A percentile compares a stretch with the other conserved stretches of the same genome.
Evolutionary conservation across 2,113 vertebrate genomes (phyloP).

Genomic region (Cavia porcellus): DNA sequence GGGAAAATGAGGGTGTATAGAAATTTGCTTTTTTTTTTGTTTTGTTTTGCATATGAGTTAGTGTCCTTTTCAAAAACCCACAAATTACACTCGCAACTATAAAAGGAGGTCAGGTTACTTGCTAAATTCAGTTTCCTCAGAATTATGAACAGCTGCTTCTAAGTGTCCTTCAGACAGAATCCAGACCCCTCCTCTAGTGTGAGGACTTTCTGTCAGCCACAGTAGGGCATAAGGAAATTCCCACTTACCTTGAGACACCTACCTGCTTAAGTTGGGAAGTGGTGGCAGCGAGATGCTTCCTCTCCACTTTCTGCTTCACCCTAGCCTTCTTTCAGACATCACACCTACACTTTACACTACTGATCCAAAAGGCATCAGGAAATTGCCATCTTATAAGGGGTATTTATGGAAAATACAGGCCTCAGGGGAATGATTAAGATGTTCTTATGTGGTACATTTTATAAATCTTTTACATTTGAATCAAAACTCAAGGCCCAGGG

Average conservation of each 20-base stretch:
- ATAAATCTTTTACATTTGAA: constrained; percentile 66
- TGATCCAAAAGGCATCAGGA: constrained; percentile 49
- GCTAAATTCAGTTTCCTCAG: not conserved
- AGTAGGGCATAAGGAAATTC: not conserved
- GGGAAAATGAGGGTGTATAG: not conserved
- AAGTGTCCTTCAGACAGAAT: not conserved
- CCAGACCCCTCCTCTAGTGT: not conserved
- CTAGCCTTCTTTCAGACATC: not conserved
- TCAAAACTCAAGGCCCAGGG: constrained; percentile 55
- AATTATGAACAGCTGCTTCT: not conserved
- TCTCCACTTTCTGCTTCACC: not conserved
- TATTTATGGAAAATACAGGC: constrained; percentile 66
- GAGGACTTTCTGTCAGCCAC: not conserved
- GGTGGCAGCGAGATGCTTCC: not conserved
- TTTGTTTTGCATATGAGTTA: not conserved
- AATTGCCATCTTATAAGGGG: constrained; percentile 56
- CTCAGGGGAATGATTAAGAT: constrained; percentile 48
- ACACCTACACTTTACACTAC: not conserved
- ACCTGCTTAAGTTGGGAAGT: not conserved
- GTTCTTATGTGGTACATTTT: constrained; percentile 61
- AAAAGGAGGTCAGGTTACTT: not conserved
- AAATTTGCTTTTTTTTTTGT: not conserved
- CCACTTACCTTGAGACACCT: not conserved
- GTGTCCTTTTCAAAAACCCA: not conserved
- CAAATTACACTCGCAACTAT: not conserved